A percentile compares a stretch with the other conserved stretches of the same genome.
phyloP scores from a whole-genome alignment of 2,888 invertebrate species.

The Artemia sp. region DNA sequence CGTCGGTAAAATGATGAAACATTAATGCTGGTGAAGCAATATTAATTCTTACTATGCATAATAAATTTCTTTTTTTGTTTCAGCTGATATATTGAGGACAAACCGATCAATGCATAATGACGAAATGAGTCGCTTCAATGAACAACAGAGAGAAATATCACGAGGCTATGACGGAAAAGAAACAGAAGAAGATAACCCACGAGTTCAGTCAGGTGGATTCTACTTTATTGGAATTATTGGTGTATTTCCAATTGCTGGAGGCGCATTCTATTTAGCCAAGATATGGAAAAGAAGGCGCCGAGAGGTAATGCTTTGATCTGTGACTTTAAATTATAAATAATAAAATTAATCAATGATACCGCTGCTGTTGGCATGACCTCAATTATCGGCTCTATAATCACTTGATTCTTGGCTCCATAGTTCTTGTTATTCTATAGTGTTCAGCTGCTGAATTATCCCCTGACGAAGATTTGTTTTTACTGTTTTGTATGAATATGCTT shows the following conservation, averaged over 20 bases:
- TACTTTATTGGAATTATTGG: constrained; percentile 22
- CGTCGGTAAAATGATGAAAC: too few species aligned
- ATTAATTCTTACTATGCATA: too few species aligned
- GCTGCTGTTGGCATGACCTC: too few species aligned
- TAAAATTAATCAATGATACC: too few species aligned
- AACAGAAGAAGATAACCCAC: not conserved
- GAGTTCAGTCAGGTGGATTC: constrained; percentile 15
- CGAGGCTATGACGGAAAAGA: not conserved
- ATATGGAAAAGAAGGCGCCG: constrained; percentile 15
- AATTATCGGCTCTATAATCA: too few species aligned
- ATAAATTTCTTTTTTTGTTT: not conserved
- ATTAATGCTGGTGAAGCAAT: too few species aligned
- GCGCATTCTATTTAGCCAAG: constrained; percentile 18
- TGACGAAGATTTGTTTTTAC: too few species aligned
- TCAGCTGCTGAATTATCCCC: too few species aligned
- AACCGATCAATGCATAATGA: not conserved
- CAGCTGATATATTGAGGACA: not conserved
- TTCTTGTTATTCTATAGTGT: too few species aligned
- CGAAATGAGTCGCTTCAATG: constrained; percentile 9
- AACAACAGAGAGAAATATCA: constrained; percentile 8
- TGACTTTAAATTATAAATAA: too few species aligned
- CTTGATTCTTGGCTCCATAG: too few species aligned
- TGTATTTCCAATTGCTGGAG: constrained; percentile 21
- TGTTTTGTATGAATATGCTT: too few species aligned
- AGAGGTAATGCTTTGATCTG: constrained; percentile 14